Evolutionary conservation across 2,888 invertebrate genomes (phyloP).

Genomic region (Crossocerus cetratus): DNA sequence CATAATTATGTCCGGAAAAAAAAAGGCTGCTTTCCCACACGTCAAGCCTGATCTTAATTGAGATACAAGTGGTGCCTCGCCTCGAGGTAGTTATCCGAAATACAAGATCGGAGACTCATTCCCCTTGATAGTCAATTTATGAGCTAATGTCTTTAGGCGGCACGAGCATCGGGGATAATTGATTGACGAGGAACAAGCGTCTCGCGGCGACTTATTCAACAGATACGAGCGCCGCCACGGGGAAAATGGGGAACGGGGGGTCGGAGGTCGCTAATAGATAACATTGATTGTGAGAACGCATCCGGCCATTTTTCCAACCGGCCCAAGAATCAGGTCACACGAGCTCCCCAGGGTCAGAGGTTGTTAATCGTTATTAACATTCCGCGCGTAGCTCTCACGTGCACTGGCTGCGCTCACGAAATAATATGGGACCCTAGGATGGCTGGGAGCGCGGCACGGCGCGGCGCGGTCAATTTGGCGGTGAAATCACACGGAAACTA

Average conservation of each 20-base stretch:
- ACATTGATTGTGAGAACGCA: constrained; percentile 30
- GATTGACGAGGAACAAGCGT: too few species aligned
- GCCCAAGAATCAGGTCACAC: constrained; percentile 14
- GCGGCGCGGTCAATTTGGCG: background rate
- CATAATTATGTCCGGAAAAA: too few species aligned
- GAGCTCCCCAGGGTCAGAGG: constrained; percentile 15
- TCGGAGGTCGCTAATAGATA: constrained; percentile 20
- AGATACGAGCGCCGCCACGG: background rate
- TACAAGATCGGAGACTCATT: too few species aligned
- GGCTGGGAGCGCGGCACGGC: background rate
- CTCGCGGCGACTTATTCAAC: background rate
- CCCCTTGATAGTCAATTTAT: too few species aligned
- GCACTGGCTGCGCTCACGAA: background rate
- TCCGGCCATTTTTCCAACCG: constrained; percentile 4
- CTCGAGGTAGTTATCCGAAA: too few species aligned
- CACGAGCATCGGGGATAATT: too few species aligned
- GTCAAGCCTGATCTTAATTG: too few species aligned
- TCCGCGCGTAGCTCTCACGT: background rate
- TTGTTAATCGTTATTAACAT: constrained; percentile 30
- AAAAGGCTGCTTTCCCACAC: too few species aligned
- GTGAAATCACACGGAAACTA: background rate
- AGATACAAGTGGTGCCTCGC: too few species aligned
- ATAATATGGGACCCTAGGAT: constrained; percentile 1
- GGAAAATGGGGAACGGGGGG: constrained; percentile 18
- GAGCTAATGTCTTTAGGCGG: too few species aligned